Evolutionary conservation across 2,888 invertebrate species (phyloP).

Genomic region (Tenodera sinensis): DNA sequence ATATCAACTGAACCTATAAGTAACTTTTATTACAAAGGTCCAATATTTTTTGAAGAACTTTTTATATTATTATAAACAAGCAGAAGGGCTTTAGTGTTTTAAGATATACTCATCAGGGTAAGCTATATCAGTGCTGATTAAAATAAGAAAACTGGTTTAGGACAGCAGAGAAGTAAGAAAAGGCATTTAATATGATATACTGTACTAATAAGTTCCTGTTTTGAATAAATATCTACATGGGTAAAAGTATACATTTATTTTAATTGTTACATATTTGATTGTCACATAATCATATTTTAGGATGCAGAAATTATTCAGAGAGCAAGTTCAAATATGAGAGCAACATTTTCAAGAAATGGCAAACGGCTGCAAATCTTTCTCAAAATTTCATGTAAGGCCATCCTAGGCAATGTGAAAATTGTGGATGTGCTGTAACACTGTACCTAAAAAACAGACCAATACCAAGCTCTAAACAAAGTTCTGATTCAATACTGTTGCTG

Average conservation of each 20-base stretch:
- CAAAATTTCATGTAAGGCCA: too few relatives aligned
- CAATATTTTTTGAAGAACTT: neutral
- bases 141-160: neutral
- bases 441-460: too few relatives aligned
- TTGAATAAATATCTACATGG: neutral
- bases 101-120: neutral
- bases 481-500: too few relatives aligned
- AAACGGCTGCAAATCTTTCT: too few relatives aligned
- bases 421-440: too few relatives aligned
- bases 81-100: neutral
- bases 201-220: neutral
- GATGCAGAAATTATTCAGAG: too few relatives aligned
- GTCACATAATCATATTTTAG: neutral
- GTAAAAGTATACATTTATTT: neutral
- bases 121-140: neutral
- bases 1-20: neutral
- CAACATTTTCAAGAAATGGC: too few relatives aligned
- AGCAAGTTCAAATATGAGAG: too few relatives aligned
- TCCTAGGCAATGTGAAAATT: too few relatives aligned
- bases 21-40: neutral
- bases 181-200: neutral
- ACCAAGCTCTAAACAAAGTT: too few relatives aligned
- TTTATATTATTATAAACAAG: neutral
- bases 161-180: neutral
- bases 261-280: neutral